A percentile compares a stretch with the other conserved stretches of the same genome.
Evolutionary conservation across 92 coral and sea anemone species (phyloP).

Genomic region (Palythoa caribaeorum): DNA sequence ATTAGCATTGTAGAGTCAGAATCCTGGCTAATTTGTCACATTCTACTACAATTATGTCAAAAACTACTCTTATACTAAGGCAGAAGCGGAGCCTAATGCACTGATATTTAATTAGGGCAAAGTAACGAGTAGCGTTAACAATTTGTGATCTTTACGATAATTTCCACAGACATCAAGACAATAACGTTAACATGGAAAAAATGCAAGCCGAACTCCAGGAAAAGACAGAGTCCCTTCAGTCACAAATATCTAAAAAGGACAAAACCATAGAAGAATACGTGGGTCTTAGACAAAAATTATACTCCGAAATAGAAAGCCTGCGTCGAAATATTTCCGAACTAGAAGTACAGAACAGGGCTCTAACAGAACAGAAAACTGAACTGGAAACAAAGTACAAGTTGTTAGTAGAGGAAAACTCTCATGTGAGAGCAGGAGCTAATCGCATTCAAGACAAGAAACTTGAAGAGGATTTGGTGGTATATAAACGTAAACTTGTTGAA

Average conservation of each 20-base stretch:
- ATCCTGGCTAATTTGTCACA: background rate
- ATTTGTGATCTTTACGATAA: background rate
- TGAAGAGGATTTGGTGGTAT: conserved; percentile 62
- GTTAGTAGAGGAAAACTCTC: conserved; percentile 37
- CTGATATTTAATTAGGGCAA: background rate
- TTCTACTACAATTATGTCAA: background rate
- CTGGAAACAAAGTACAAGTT: conserved; percentile 64
- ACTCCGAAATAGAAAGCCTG: conserved; percentile 59
- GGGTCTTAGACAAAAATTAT: conserved; percentile 47
- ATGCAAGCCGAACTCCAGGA: conserved; percentile 64
- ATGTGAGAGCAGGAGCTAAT: conserved; percentile 52
- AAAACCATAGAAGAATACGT: conserved; percentile 56
- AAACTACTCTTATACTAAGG: background rate
- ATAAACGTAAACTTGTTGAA: conserved; percentile 60
- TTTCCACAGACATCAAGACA: conserved; percentile 52
- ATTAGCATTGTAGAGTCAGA: no score
- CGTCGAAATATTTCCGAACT: conserved; percentile 36
- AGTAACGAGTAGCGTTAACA: background rate
- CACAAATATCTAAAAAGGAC: conserved; percentile 72
- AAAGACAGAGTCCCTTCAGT: conserved; percentile 49
- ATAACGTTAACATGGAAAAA: conserved; percentile 56
- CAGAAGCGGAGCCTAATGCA: background rate
- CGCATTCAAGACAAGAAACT: conserved; percentile 54
- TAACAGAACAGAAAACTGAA: conserved; percentile 65
- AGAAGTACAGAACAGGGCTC: conserved; percentile 37